Evolutionary conservation across 2,888 invertebrate genomes (phyloP).

Genomic region (Pecten maximus): DNA sequence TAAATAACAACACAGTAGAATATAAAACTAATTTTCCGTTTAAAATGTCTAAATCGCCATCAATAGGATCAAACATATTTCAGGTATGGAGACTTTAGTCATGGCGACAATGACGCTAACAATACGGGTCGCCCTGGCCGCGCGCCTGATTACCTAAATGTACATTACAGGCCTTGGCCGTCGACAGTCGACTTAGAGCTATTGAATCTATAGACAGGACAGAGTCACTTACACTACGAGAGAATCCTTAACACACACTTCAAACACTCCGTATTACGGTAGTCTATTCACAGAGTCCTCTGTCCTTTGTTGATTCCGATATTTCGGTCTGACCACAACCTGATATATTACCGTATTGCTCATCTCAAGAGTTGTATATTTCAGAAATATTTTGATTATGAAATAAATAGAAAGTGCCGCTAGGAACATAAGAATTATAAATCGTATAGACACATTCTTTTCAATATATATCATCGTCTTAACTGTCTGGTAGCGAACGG

Average conservation of each 20-base stretch:
- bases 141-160: slow-evolving; percentile 30
- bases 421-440: too few relatives aligned
- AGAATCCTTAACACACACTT: neutral
- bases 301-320: neutral
- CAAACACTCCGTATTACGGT: neutral
- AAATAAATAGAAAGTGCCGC: neutral
- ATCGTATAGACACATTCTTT: too few relatives aligned
- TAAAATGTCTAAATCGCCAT: slow-evolving; percentile 29
- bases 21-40: slow-evolving; percentile 33
- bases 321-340: neutral
- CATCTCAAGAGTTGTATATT: neutral
- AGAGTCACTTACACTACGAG: neutral
- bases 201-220: neutral
- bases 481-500: too few relatives aligned
- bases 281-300: neutral
- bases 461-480: too few relatives aligned
- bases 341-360: neutral
- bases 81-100: slow-evolving; percentile 1
- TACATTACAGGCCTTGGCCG: slow-evolving; percentile 8
- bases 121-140: slow-evolving; percentile 29
- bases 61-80: slow-evolving; percentile 28
- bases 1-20: slow-evolving; percentile 25
- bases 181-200: slow-evolving; percentile 3
- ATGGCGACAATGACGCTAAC: neutral
- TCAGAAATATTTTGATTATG: neutral